These are phyloP conservation scores for Chironomus riparius DNA, from an alignment of 2,888 invertebrate genomes.

Conservation along the genomic window DNA sequence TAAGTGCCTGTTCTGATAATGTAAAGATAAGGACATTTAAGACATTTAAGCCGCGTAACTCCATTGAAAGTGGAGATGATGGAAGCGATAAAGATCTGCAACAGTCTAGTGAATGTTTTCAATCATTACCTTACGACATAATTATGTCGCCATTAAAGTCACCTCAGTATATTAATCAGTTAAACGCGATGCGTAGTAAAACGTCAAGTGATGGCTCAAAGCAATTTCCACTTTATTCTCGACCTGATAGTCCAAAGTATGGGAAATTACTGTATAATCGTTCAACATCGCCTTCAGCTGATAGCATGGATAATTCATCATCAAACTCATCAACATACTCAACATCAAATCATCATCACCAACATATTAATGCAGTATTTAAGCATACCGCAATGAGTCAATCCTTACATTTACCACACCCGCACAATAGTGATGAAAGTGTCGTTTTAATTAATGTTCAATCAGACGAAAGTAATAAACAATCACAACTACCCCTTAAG, in stretches of 20 bases:
- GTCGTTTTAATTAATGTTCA: constrained; percentile 18
- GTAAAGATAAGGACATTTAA: not conserved
- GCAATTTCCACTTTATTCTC: constrained; percentile 31
- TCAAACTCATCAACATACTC: constrained; percentile 1
- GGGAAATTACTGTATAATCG: constrained; percentile 36
- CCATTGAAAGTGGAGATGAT: constrained; percentile 16
- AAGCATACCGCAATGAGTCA: constrained; percentile 12
- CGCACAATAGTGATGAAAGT: not conserved
- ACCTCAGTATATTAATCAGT: constrained; percentile 24
- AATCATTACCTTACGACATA: constrained; percentile 24
- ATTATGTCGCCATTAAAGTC: constrained; percentile 19
- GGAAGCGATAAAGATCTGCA: constrained; percentile 17
- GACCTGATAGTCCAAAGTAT: constrained; percentile 38
- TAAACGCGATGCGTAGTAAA: constrained; percentile 19
- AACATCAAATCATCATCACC: not conserved
- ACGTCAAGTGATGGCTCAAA: not conserved
- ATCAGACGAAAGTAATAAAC: not conserved
- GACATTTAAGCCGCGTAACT: constrained; percentile 20
- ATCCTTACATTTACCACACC: not conserved
- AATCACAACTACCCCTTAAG: not conserved
- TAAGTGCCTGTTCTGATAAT: not conserved
- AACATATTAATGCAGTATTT: not conserved
- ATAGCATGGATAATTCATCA: constrained; percentile 19
- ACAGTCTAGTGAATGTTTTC: constrained; percentile 13
- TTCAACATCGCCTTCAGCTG: constrained; percentile 29